A percentile compares a stretch with the other conserved stretches of the same genome.
phyloP scores from a whole-genome alignment of 2,797 vertebrate species.

The Hippoglossus hippoglossus region DNA sequence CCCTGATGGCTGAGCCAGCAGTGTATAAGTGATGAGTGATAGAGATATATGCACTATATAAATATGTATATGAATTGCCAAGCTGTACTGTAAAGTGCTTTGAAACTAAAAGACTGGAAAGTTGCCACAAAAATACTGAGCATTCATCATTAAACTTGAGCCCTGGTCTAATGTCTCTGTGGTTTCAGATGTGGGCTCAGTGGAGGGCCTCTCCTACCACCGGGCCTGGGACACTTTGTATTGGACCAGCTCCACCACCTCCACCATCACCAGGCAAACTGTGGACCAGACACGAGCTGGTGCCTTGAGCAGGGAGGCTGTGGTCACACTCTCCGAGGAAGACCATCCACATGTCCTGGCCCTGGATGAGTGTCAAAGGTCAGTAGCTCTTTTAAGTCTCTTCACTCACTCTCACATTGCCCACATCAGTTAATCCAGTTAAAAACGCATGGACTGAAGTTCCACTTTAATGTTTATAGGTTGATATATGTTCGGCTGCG shows the following conservation, averaged over 20 bases:
- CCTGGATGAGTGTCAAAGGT: constrained; percentile 98
- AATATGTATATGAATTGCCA: no score
- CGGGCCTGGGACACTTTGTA: constrained; percentile 94
- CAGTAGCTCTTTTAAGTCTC: constrained; percentile 57
- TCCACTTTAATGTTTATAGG: background rate
- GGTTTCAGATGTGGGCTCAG: constrained; percentile 93
- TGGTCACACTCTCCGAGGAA: constrained; percentile 94
- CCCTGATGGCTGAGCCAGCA: no score
- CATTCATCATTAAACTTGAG: background rate
- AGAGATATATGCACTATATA: no score
- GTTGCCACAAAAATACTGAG: no score
- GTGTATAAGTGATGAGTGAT: no score
- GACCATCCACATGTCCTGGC: constrained; percentile 95
- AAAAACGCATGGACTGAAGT: background rate
- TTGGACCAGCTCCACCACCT: constrained; percentile 98
- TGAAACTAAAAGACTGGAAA: no score
- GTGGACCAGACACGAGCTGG: constrained; percentile 88
- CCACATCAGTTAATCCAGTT: background rate
- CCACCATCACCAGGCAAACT: constrained; percentile 93
- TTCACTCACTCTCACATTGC: background rate
- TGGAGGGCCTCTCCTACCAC: constrained; percentile 97
- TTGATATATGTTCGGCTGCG: background rate
- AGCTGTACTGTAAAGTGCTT: no score
- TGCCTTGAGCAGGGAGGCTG: constrained; percentile 89
- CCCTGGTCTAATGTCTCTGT: constrained; percentile 22